These are phyloP conservation scores for Drosophila limbata DNA, from an alignment of 2,888 invertebrate genomes.

Conservation along the genomic window DNA sequence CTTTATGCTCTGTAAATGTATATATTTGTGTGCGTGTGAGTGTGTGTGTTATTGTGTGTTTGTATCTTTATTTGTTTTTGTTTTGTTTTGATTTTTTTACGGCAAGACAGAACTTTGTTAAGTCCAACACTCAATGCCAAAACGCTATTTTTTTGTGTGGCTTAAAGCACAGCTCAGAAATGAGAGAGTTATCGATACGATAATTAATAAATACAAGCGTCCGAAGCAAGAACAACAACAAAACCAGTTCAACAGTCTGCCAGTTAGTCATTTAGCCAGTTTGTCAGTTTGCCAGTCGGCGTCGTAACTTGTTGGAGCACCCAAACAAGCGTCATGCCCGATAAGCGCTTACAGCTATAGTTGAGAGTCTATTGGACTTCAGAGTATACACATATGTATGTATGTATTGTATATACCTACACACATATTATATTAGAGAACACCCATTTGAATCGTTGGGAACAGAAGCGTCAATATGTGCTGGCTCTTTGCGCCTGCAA, in stretches of 20 bases:
- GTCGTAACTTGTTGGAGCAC: constrained; percentile 65
- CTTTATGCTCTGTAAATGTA: constrained; percentile 68
- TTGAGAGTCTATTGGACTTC: constrained; percentile 15
- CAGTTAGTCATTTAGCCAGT: constrained; percentile 16
- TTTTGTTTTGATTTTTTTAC: constrained; percentile 48
- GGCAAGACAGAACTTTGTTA: constrained; percentile 56
- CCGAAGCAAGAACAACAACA: constrained; percentile 30
- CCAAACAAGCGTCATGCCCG: constrained; percentile 69
- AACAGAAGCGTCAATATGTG: constrained; percentile 47
- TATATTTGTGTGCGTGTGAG: constrained; percentile 24
- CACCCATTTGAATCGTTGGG: constrained; percentile 18
- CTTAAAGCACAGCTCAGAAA: constrained; percentile 42
- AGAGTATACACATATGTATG: constrained; percentile 5
- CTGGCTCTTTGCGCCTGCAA: constrained; percentile 33
- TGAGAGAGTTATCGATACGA: constrained; percentile 72
- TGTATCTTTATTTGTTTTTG: constrained; percentile 29
- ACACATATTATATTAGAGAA: constrained; percentile 5
- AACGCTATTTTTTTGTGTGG: constrained; percentile 31
- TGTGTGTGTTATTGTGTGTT: constrained; percentile 20
- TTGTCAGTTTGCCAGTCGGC: constrained; percentile 19
- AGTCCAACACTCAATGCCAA: constrained; percentile 55
- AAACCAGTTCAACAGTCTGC: constrained; percentile 63
- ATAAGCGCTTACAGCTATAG: constrained; percentile 64
- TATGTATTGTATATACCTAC: constrained; percentile 1
- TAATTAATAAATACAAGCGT: constrained; percentile 74